Conservation (phyloP, 2,797 vertebrate species). For the Coreius guichenoti region DNA sequence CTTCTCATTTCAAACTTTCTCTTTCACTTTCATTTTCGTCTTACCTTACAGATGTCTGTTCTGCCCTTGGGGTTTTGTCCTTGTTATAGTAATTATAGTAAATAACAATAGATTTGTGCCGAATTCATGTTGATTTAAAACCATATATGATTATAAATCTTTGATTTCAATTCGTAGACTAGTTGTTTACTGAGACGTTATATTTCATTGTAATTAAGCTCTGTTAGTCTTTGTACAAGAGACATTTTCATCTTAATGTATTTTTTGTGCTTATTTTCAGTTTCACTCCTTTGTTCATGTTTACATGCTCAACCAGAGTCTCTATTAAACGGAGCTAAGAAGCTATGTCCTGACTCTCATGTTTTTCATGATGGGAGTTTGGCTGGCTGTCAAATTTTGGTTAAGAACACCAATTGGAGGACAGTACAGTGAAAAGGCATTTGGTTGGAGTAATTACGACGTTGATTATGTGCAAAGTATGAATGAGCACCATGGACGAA, state of each 20-base stretch:
- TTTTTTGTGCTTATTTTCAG: background rate
- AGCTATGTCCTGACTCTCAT: background rate
- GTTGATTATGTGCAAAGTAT: background rate
- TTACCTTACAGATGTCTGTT: no score
- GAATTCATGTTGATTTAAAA: background rate
- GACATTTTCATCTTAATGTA: background rate
- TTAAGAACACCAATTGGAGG: background rate
- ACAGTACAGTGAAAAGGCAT: background rate
- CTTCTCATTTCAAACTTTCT: no score
- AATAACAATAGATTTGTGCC: background rate
- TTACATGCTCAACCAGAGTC: background rate
- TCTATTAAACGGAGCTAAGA: background rate
- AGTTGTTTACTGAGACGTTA: no score
- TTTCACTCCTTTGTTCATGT: background rate
- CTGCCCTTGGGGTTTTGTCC: no score
- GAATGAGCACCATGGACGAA: background rate
- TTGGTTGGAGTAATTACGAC: background rate
- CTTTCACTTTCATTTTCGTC: no score
- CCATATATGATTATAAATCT: no score
- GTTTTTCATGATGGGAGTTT: background rate
- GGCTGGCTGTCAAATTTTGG: background rate
- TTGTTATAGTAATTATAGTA: no score
- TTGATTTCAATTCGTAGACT: no score
- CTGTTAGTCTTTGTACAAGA: background rate
- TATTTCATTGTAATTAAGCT: background rate